These are phyloP conservation scores for Urocynchramus pylzowi DNA, from an alignment of 2,113 vertebrate genomes.

Conservation along the genomic window DNA sequence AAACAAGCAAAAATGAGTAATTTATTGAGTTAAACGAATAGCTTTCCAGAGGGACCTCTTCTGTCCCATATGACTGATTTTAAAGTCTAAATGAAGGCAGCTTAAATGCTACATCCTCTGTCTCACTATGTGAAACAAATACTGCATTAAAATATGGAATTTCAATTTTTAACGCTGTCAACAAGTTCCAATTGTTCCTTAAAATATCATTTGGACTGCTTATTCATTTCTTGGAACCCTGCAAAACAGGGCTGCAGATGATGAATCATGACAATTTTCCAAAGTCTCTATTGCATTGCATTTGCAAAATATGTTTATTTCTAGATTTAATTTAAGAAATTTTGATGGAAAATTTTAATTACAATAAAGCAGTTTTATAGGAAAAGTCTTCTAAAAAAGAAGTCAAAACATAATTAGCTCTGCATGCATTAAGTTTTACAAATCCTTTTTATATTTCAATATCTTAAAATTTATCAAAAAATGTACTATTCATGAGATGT, in stretches of 20 bases:
- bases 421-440: not conserved
- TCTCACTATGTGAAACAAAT: not conserved
- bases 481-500: not conserved
- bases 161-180: not conserved
- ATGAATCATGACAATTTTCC: not conserved
- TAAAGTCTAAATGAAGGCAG: not conserved
- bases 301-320: not conserved
- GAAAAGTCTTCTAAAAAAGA: not conserved
- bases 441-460: not conserved
- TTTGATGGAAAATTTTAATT: not conserved
- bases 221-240: not conserved
- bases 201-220: not conserved
- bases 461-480: not conserved
- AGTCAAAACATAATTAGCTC: not conserved
- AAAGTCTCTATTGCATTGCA: not conserved
- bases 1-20: slow-evolving; percentile 55
- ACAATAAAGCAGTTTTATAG: not conserved
- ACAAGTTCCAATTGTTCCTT: slow-evolving; percentile 34
- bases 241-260: not conserved
- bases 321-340: not conserved
- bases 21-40: slow-evolving; percentile 27
- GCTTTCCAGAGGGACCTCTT: slow-evolving; percentile 28
- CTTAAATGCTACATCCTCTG: not conserved
- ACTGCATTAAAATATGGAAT: slow-evolving; percentile 21
- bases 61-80: slow-evolving; percentile 2